Evolutionary conservation across 2,888 invertebrate species (phyloP), one percentile per base, ranked within the genome.

Genomic region (Epirrhoe tristata): DNA sequence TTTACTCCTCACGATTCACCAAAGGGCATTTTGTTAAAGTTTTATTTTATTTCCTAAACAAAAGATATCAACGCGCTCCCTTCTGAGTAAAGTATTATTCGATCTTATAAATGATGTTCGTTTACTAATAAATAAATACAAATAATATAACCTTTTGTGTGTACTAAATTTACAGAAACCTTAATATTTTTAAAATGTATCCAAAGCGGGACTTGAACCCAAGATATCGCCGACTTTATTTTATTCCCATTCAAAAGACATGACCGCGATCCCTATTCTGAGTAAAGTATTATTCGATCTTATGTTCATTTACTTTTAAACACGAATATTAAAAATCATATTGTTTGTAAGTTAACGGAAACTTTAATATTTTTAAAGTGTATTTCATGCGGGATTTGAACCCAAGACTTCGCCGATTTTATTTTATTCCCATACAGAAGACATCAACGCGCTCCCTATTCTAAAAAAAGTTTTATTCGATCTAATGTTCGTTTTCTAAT

Each of bases 41-140:
- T 39, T 55, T 55, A 12, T 39, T 12, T 24, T 7, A 7, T 6
- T 43, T 6, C 16, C 14, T 46, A 12, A 55, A 48, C 17, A 62
- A 52, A 57, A 64, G 36, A 64, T 16, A 14, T 65, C 32, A 64
- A 65, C 55, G 59, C 52, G 57, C 52, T 6, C 12, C 12, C 51
- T 8, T 31, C 8, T 54, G 4, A 6, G 32, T 17, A 34, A 43
- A 12, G n/a, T 46, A n/a, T n/a, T n/a, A n/a, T n/a, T n/a, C n/a
- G n/a, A n/a, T n/a, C n/a, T n/a, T n/a, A n/a, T n/a, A n/a, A n/a
- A n/a, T n/a, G n/a, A 32, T 31, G 39, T 5, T 17, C n/a, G 16
- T 14, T 36, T 36, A 36, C 10, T 8, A n/a, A 8, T 24, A 51
- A 24, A 16, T 16, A 16, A 48, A 5, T 14, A 14, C 12, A 12